Evolutionary conservation across 2,113 vertebrate genomes (phyloP).

Genomic region (Paramormyrops kingsleyae): DNA sequence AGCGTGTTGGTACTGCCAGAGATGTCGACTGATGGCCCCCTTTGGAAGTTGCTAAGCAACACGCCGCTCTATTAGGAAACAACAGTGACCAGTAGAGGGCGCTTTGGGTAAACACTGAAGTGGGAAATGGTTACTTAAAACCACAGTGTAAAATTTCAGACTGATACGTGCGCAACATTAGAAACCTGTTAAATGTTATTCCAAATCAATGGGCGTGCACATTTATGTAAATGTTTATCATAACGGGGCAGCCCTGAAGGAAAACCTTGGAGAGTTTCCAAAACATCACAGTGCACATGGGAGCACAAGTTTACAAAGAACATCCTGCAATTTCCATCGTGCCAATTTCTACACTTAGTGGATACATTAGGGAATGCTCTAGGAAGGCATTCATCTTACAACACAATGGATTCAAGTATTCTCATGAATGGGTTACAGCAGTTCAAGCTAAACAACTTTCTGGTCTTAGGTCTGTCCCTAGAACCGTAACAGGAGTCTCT

Average conservation of each 20-base stretch:
- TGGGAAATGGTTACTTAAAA: background rate
- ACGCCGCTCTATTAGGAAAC: too few relatives aligned
- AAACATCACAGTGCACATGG: background rate
- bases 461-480: background rate
- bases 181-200: background rate
- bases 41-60: constrained; percentile 18
- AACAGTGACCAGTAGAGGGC: constrained; percentile 3
- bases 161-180: background rate
- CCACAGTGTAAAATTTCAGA: background rate
- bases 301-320: background rate
- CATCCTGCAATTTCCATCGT: constrained; percentile 11
- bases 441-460: constrained; percentile 1
- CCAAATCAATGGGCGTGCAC: background rate
- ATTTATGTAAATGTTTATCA: background rate
- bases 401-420: constrained; percentile 6
- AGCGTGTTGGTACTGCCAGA: background rate
- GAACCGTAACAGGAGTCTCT: background rate
- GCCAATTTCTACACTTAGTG: constrained; percentile 11
- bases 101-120: background rate
- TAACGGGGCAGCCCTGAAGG: background rate
- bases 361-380: background rate
- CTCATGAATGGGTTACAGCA: constrained; percentile 6
- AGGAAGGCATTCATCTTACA: constrained; percentile 21
- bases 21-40: background rate
- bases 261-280: background rate